phyloP scores from a whole-genome alignment of 1,140 invertebrate genomes.

The Antheraea pernyi region DNA sequence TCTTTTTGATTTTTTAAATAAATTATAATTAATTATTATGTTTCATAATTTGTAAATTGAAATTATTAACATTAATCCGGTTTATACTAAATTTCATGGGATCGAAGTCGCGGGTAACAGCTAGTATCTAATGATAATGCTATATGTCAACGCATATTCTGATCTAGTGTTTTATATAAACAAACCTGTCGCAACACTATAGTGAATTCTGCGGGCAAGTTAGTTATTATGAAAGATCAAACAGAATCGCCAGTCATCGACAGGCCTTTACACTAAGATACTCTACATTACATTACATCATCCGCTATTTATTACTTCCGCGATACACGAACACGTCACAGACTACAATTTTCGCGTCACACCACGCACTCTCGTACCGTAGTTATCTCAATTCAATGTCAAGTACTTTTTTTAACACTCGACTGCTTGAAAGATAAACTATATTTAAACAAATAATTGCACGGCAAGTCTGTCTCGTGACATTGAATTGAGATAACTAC shows the following conservation, averaged over 20 bases:
- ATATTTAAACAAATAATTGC: background rate
- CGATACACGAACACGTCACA: background rate
- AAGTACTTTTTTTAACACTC: background rate
- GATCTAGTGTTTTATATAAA: no score
- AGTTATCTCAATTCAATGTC: background rate
- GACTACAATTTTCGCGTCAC: background rate
- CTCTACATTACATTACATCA: background rate
- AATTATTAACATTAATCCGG: no score
- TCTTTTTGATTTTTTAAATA: no score
- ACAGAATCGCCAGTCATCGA: background rate
- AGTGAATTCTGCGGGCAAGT: background rate
- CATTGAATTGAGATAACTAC: background rate
- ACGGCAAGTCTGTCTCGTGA: slow-evolving; percentile 3
- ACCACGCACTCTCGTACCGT: background rate
- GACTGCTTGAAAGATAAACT: no score
- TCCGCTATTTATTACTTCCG: background rate
- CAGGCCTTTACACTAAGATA: background rate
- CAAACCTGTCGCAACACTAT: no score
- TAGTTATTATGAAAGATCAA: background rate
- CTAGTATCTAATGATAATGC: no score
- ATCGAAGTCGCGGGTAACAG: no score
- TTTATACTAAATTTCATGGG: no score
- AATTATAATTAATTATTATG: no score
- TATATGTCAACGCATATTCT: no score
- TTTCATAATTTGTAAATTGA: no score